Evolutionary conservation across 2,888 invertebrate genomes (phyloP).

Genomic region (Crematogaster levior): DNA sequence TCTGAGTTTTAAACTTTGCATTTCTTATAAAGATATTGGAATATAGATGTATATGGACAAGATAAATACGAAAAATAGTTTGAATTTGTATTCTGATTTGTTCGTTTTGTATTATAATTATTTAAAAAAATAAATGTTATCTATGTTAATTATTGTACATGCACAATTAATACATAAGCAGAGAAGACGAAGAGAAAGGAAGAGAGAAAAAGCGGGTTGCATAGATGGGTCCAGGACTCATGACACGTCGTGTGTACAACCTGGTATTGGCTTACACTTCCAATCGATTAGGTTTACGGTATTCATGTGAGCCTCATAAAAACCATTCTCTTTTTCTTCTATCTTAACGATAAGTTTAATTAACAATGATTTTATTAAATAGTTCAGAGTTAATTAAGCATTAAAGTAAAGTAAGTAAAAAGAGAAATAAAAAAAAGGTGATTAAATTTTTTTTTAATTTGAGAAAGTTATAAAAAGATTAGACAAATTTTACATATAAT

Average conservation of each 20-base stretch:
- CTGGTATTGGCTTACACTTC: slow-evolving; percentile 84
- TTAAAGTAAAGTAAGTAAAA: background rate
- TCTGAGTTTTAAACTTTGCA: background rate
- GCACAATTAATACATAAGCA: background rate
- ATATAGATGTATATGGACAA: background rate
- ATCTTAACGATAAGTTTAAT: slow-evolving; percentile 6
- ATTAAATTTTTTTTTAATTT: background rate
- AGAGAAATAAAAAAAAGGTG: background rate
- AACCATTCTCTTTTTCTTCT: slow-evolving; percentile 49
- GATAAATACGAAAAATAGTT: background rate
- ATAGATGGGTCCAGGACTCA: slow-evolving; percentile 44
- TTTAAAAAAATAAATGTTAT: too few relatives aligned
- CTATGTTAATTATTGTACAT: background rate
- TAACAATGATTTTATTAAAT: background rate
- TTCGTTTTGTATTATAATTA: background rate
- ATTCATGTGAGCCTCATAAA: slow-evolving; percentile 78
- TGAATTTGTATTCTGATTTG: background rate
- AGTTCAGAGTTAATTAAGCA: background rate
- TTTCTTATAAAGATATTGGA: background rate
- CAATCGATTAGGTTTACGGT: slow-evolving; percentile 83
- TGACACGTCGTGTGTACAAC: slow-evolving; percentile 67
- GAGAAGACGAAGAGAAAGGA: background rate
- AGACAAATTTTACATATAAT: background rate
- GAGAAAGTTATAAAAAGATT: background rate
- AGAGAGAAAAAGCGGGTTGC: slow-evolving; percentile 8